A percentile compares a stretch with the other conserved stretches of the same genome.
Evolutionary conservation across 2,113 vertebrate species (phyloP).

Genomic region (Atractosteus spatula): DNA sequence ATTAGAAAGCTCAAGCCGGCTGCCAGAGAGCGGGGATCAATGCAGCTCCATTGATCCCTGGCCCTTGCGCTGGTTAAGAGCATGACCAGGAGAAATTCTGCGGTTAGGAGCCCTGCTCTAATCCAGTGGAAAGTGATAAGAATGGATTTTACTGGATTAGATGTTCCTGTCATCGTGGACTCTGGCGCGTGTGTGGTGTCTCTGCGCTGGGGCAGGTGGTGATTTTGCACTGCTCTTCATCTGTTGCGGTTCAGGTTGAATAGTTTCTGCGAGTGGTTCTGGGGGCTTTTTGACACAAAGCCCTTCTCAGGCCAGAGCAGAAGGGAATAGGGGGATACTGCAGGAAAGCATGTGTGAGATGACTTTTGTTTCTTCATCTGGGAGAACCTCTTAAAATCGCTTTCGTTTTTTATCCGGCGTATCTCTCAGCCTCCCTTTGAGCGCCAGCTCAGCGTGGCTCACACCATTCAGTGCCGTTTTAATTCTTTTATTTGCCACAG

Average conservation of each 20-base stretch:
- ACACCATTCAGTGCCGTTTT: conserved; percentile 2
- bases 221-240: conserved; percentile 32
- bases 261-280: neutral
- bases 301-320: no score
- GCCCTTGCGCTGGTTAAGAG: conserved; percentile 60
- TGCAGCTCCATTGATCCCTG: conserved; percentile 66
- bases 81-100: conserved; percentile 65
- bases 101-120: conserved; percentile 69
- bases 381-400: no score
- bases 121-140: conserved; percentile 76
- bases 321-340: no score
- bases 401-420: no score
- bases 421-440: no score
- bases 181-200: conserved; percentile 53
- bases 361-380: no score
- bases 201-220: conserved; percentile 8
- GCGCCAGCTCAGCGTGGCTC: neutral
- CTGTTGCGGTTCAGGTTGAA: conserved; percentile 40
- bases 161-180: conserved; percentile 59
- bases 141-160: conserved; percentile 74
- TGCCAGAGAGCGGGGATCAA: conserved; percentile 64
- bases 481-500: conserved; percentile 21
- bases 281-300: neutral
- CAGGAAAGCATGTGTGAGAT: no score
- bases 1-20: conserved; percentile 68